Conservation (phyloP, 2,113 vertebrate genomes). For the Bubo scandiacus region DNA sequence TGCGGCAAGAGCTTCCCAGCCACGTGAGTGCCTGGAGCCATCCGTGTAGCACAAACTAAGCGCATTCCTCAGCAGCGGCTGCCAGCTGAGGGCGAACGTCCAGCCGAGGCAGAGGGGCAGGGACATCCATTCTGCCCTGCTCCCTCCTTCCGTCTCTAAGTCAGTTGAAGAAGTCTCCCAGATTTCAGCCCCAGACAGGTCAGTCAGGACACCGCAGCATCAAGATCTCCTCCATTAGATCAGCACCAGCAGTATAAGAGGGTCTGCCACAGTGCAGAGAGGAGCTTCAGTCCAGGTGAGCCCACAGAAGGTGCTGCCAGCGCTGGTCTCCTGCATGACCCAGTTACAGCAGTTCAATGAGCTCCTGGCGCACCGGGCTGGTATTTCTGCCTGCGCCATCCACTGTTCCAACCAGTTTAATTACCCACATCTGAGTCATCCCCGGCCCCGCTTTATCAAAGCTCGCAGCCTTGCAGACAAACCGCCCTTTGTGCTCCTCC, state of each 20-base stretch:
- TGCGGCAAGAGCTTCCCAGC: not conserved
- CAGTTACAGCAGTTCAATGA: not conserved
- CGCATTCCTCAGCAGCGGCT: not conserved
- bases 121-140: not conserved
- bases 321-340: not conserved
- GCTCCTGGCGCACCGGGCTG: accelerated
- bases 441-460: not conserved
- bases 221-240: not conserved
- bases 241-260: not conserved
- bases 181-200: not conserved
- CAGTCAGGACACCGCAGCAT: not conserved
- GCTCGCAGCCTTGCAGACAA: not conserved
- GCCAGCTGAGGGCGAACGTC: not conserved
- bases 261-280: no score
- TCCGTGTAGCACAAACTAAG: not conserved
- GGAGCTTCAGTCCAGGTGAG: not conserved
- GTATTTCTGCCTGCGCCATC: not conserved
- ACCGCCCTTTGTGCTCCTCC: conserved; percentile 20
- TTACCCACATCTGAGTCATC: conserved; percentile 18
- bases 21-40: not conserved
- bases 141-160: not conserved
- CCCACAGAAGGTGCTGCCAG: accelerated
- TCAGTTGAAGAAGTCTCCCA: not conserved
- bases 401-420: not conserved
- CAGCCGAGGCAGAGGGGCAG: not conserved